Base-by-base conservation (phyloP, 2,888 invertebrate genomes). In the Nemapogon koenigi region DNA sequence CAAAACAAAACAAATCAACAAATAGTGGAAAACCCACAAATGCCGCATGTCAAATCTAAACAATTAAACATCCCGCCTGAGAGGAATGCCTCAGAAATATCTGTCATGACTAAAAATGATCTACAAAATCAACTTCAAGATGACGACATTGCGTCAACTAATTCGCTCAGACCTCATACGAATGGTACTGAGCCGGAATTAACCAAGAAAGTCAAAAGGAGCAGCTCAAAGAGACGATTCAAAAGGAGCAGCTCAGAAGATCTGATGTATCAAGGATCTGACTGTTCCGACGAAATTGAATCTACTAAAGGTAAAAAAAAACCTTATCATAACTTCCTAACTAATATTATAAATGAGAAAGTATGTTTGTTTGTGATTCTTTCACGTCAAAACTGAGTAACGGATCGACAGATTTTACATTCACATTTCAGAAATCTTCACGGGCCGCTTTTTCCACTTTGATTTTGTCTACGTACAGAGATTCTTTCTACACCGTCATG, bases 21-120 rank as follows among this genome's bases (percentile, higher is more conserved):
- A 16, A 4, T 17, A 3, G 37, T 28, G 4, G 37, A 37, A 17
- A 37, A 28, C 13, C 18, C 37, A 7, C 35, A 26, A 3, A 19
- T 35, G 28, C 57, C 60, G 0, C 16, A 44, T 0, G 45, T 53
- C 0, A 56, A 57, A n/a, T 69, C 71, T 14, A 65, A 70, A 41
- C 46, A 53, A 1, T 68, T 62, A 0, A 53, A 43, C 26, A 69
- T 63, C 0, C 73, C 68, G 0, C 54, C 54, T 0, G 70, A 72
- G 4, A 66, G 66, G 25, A 66, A 59, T 38, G 65, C 46, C 16
- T 37, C 33, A 2, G 33, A 33, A n/a, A 33, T 19, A 8, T 8
- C 33, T 3, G 19, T 33, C n/a, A 33, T 19, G 6, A 11, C 19
- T n/a, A 33, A 33, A 19, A 33, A 33, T 33, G 33, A 33, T 14